Evolutionary conservation across 2,888 invertebrate genomes (phyloP).

Genomic region (Auanema sp.): DNA sequence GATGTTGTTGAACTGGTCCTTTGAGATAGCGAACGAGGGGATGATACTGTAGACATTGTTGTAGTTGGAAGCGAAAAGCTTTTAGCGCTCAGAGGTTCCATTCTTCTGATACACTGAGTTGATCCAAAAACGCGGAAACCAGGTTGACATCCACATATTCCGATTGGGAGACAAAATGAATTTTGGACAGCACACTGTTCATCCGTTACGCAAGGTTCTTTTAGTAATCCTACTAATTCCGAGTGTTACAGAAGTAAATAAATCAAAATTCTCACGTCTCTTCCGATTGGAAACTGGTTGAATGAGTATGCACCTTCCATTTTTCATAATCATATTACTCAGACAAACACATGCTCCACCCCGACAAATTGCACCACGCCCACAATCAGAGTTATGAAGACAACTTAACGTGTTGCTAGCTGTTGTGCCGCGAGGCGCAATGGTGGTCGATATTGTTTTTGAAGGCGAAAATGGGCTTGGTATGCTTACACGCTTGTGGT

Average conservation of each 20-base stretch:
- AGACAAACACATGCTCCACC: constrained; percentile 28
- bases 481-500: constrained; percentile 1
- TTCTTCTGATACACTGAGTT: constrained; percentile 41
- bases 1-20: not conserved
- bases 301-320: constrained; percentile 20
- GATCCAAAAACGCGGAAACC: constrained; percentile 48
- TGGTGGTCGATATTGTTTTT: not conserved
- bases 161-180: constrained; percentile 33
- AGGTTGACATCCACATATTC: constrained; percentile 40
- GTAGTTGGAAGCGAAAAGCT: constrained; percentile 12
- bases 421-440: not conserved
- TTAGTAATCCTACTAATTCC: constrained; percentile 39
- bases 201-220: constrained; percentile 34
- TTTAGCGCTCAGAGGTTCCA: constrained; percentile 9
- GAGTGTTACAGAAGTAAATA: not conserved
- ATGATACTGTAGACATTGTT: constrained; percentile 1
- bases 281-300: not conserved
- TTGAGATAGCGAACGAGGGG: too few species aligned
- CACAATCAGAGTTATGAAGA: constrained; percentile 21
- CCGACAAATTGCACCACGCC: constrained; percentile 31
- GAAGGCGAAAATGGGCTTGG: constrained; percentile 2
- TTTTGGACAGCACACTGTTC: constrained; percentile 37
- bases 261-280: constrained; percentile 11
- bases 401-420: not conserved
- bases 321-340: constrained; percentile 31